phyloP scores from a whole-genome alignment of 2,888 invertebrate species.

The Galeruca laticollis region DNA sequence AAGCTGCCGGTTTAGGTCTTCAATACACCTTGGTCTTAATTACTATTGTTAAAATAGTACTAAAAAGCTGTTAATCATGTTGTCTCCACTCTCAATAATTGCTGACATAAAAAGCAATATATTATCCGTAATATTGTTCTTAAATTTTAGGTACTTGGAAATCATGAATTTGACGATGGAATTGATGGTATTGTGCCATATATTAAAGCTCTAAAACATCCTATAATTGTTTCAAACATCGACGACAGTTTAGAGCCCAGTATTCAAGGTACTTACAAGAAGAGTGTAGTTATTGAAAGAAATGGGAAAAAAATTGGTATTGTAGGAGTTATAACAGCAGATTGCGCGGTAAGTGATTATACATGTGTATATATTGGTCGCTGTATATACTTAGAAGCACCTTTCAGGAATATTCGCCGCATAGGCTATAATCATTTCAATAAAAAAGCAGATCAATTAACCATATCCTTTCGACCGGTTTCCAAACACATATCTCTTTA shows the following conservation, averaged over 20 bases:
- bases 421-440: too few species aligned
- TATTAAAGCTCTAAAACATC: conserved; percentile 72
- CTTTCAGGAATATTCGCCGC: too few species aligned
- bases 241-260: conserved; percentile 77
- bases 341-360: conserved; percentile 47
- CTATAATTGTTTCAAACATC: conserved; percentile 82
- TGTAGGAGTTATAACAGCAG: conserved; percentile 79
- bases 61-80: too few species aligned
- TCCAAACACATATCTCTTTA: too few species aligned
- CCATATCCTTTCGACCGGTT: too few species aligned
- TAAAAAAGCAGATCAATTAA: too few species aligned
- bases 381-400: too few species aligned
- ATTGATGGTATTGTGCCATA: conserved; percentile 80
- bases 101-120: not conserved
- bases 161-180: conserved; percentile 88
- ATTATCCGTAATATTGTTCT: not conserved
- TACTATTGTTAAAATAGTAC: too few species aligned
- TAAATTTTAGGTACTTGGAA: conserved; percentile 78
- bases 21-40: too few species aligned
- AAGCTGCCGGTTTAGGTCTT: too few species aligned
- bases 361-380: too few species aligned
- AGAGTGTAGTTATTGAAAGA: conserved; percentile 75
- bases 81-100: too few species aligned
- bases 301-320: conserved; percentile 79
- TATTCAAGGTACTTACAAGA: conserved; percentile 73